These are phyloP conservation scores for Thamnophis elegans DNA, from an alignment of 2,797 vertebrate genomes.

Conservation along the genomic window DNA sequence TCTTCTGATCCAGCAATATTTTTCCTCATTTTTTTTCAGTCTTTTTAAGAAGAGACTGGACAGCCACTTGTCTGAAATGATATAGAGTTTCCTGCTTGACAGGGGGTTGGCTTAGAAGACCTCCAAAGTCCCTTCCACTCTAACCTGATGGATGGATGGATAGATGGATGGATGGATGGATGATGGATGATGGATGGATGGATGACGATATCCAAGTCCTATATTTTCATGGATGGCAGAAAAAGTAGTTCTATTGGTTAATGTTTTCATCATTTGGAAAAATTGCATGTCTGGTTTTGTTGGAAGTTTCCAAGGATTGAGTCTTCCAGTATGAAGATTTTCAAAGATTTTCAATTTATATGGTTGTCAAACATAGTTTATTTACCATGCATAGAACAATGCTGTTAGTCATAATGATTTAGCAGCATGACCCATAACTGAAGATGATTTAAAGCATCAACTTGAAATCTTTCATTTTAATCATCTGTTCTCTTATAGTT, in stretches of 20 bases:
- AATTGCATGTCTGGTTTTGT: background rate
- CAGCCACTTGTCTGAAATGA: background rate
- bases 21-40: background rate
- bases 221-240: background rate
- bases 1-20: background rate
- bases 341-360: background rate
- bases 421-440: background rate
- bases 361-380: background rate
- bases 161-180: too few species aligned
- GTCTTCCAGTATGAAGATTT: background rate
- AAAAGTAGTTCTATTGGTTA: background rate
- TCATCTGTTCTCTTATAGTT: conserved; percentile 5
- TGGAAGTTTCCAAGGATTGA: background rate
- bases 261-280: background rate
- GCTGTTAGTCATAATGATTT: background rate
- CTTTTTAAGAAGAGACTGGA: background rate
- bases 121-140: background rate
- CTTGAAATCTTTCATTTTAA: conserved; percentile 19
- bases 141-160: background rate
- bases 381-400: background rate
- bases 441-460: conserved; percentile 24
- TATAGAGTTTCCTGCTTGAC: background rate
- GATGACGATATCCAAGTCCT: background rate
- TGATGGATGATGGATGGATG: too few species aligned
- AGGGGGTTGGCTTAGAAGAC: background rate